These are phyloP conservation scores for Leptopilina syphax DNA, from an alignment of 2,888 invertebrate genomes.

Conservation along the genomic window DNA sequence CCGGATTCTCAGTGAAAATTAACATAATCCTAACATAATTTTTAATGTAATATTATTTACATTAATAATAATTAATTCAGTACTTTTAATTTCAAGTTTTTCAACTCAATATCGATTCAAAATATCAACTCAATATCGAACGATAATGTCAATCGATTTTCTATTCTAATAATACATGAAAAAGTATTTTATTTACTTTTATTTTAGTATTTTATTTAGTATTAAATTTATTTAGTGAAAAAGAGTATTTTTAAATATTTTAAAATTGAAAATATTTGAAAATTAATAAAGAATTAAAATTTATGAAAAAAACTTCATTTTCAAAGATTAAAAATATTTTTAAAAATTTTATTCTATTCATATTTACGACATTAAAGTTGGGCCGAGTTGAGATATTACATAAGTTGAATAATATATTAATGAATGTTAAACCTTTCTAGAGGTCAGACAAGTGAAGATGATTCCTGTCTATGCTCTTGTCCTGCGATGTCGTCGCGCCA, in stretches of 20 bases:
- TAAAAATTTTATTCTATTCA: slow-evolving; percentile 51
- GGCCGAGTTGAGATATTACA: slow-evolving; percentile 48
- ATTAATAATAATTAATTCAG: not conserved
- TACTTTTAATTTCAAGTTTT: slow-evolving; percentile 12
- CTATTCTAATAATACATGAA: not conserved
- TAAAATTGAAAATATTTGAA: no score
- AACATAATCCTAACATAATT: slow-evolving; percentile 18
- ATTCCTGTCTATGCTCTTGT: slow-evolving; percentile 11
- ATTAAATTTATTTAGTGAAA: no score
- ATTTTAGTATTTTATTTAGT: no score
- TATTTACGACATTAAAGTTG: slow-evolving; percentile 53
- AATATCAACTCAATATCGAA: not conserved
- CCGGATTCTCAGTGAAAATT: slow-evolving; percentile 11
- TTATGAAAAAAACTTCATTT: no score
- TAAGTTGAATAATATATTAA: slow-evolving; percentile 57
- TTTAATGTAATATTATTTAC: slow-evolving; percentile 19
- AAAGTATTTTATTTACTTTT: no score
- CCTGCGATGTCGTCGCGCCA: slow-evolving; percentile 1
- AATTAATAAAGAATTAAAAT: no score
- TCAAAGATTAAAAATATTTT: not conserved
- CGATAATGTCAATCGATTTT: not conserved
- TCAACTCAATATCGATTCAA: not conserved
- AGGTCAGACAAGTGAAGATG: slow-evolving; percentile 48
- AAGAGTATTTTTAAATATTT: no score
- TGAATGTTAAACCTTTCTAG: slow-evolving; percentile 51